Evolutionary conservation across 1,140 invertebrate genomes (phyloP), one percentile per base, ranked within the genome.

Genomic region (Acromyrmex echinatior): DNA sequence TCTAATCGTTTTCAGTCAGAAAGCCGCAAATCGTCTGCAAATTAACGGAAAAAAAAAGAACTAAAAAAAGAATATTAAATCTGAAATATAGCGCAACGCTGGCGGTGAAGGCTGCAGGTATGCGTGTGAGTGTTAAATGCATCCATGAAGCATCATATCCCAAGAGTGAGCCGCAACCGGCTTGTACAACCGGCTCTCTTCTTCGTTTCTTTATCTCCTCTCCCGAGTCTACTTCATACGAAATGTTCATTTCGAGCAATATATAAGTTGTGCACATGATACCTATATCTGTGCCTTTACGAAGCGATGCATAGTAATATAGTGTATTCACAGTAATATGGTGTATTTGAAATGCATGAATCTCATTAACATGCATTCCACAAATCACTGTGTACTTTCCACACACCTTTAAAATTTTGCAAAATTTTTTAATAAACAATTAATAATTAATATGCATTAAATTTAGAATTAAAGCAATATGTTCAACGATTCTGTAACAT

Each of bases 161-260:
- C 53, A 16, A 80, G 68, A 76, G 45, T 53, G 45, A 74, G 63
- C 65, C 53, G 77, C 84, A 77, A 89, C 84, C 77, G 63, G 77
- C 88, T 86, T 65, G 88, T 12, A 31, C 77, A 86, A 90, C 88
- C 88, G 71, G 84, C 88, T 88, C 10, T 39, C 58, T 82, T 62
- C 49, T 66, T 58, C 53, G 25, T 56, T 86, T 86, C 39, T 63
- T 25, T 70, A 12, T 28, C 21, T 18, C 62, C 18, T 78, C 65
- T 77, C 21, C 58, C n/a, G 63, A 56, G 63, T 39, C 56, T 60
- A 28, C 51, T 51, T 56, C 56, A 73, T 62, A 56, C 51, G 74
- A 70, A 53, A 71, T 71, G 53, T 87, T 45, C 51, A 39, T 56
- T 74, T 12, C 28, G 21, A 62, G 21, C 74, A 58, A 78, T 70